These are phyloP conservation scores for Pyrocoelia pectoralis DNA, from an alignment of 2,888 invertebrate species.

Conservation along the genomic window DNA sequence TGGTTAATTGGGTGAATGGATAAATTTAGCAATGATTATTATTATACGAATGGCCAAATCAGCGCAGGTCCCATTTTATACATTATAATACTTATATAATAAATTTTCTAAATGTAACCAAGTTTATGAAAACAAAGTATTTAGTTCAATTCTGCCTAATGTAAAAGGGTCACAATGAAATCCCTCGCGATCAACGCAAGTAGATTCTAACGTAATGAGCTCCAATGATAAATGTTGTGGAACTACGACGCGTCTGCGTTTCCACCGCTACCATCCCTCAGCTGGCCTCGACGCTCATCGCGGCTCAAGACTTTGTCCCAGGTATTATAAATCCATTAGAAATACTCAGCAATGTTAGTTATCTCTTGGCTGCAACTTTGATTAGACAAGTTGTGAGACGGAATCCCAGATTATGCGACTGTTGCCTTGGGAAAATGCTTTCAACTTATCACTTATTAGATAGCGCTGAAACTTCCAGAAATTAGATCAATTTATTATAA, in stretches of 20 bases:
- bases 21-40: slow-evolving; percentile 11
- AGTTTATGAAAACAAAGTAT: slow-evolving; percentile 15
- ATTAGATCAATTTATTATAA: slow-evolving; percentile 30
- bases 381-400: slow-evolving; percentile 47
- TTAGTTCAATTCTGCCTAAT: slow-evolving; percentile 31
- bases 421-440: slow-evolving; percentile 54
- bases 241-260: slow-evolving; percentile 60
- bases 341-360: slow-evolving; percentile 52
- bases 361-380: slow-evolving; percentile 51
- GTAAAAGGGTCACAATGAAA: slow-evolving; percentile 36
- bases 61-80: not conserved
- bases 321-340: slow-evolving; percentile 56
- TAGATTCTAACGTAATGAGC: slow-evolving; percentile 63
- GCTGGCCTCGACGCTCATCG: slow-evolving; percentile 44
- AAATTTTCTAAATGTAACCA: slow-evolving; percentile 5
- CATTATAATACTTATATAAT: not conserved
- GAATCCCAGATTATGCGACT: slow-evolving; percentile 55
- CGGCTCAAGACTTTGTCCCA: slow-evolving; percentile 44
- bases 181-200: slow-evolving; percentile 43
- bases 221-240: slow-evolving; percentile 62
- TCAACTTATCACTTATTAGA: slow-evolving; percentile 34
- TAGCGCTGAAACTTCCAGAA: slow-evolving; percentile 30
- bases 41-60: not conserved
- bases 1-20: slow-evolving; percentile 14
- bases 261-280: slow-evolving; percentile 54